Evolutionary conservation across 2,888 invertebrate species (phyloP).

Genomic region (Drosophila hamatofila): DNA sequence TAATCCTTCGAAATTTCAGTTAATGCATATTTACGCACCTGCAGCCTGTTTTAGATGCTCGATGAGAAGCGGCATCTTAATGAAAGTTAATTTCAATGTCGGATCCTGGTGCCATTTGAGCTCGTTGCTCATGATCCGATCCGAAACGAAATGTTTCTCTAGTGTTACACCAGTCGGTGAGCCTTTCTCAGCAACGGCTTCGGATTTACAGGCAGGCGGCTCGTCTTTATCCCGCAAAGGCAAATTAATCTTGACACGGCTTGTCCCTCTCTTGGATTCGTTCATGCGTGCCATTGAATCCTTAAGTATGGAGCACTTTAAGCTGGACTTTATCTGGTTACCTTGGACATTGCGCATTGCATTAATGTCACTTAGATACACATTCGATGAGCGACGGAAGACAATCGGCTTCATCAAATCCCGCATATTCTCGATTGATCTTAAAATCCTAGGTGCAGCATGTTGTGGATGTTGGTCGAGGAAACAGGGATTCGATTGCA

Average conservation of each 20-base stretch:
- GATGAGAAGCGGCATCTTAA: slow-evolving; percentile 62
- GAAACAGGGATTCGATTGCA: slow-evolving; percentile 2
- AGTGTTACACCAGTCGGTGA: not conserved
- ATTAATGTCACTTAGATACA: slow-evolving; percentile 5
- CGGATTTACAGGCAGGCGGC: not conserved
- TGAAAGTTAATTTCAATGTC: slow-evolving; percentile 20
- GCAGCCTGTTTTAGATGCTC: slow-evolving; percentile 79
- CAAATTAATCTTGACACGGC: slow-evolving; percentile 1
- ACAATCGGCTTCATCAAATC: slow-evolving; percentile 1
- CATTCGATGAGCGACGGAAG: slow-evolving; percentile 1
- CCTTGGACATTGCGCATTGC: not conserved
- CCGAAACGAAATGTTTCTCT: slow-evolving; percentile 57
- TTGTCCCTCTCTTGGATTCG: slow-evolving; percentile 3
- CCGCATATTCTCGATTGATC: slow-evolving; percentile 26
- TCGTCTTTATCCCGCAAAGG: slow-evolving; percentile 2
- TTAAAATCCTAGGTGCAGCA: not conserved
- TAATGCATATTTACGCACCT: slow-evolving; percentile 43
- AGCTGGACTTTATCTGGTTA: not conserved
- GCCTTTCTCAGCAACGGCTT: not conserved
- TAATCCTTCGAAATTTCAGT: too few relatives aligned
- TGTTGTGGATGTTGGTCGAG: not conserved
- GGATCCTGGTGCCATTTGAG: slow-evolving; percentile 30
- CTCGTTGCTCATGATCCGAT: slow-evolving; percentile 48
- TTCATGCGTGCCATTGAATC: slow-evolving; percentile 34
- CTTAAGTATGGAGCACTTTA: not conserved